Conservation (phyloP, 2,113 vertebrate genomes). For the Shinisaurus crocodilurus region DNA sequence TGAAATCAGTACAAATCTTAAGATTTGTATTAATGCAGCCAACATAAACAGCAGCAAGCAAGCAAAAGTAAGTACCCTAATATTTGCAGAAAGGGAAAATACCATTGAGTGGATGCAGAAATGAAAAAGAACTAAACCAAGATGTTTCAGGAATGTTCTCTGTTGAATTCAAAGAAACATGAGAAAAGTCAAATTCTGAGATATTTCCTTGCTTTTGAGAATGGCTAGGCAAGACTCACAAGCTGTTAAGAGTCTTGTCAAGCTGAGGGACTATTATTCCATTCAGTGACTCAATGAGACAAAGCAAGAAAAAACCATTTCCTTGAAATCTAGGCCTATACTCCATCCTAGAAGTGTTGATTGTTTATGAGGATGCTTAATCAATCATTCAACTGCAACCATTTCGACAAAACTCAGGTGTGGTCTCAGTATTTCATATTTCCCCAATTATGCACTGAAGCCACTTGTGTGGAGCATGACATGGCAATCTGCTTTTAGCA, state of each 20-base stretch:
- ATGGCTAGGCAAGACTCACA: slow-evolving; percentile 44
- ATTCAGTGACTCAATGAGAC: slow-evolving; percentile 39
- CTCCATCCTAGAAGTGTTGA: slow-evolving; percentile 42
- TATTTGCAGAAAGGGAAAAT: neutral
- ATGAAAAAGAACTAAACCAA: neutral
- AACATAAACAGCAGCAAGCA: neutral
- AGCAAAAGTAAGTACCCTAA: neutral
- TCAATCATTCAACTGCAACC: slow-evolving; percentile 40
- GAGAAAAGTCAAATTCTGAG: neutral
- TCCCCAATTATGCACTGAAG: slow-evolving; percentile 11
- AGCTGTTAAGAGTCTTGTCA: slow-evolving; percentile 26
- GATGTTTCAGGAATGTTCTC: neutral
- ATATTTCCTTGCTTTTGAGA: neutral
- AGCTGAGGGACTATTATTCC: slow-evolving; percentile 35
- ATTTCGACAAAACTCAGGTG: slow-evolving; percentile 5
- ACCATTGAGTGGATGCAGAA: neutral
- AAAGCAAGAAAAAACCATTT: slow-evolving; percentile 48
- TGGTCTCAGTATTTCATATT: neutral
- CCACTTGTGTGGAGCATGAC: neutral
- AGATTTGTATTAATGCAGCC: neutral
- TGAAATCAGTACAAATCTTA: neutral
- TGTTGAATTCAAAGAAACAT: neutral
- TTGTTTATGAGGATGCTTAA: slow-evolving; percentile 49
- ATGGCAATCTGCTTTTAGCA: slow-evolving; percentile 15
- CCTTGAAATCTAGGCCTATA: slow-evolving; percentile 46